Evolutionary conservation across 2,888 invertebrate species (phyloP).

Genomic region (Eristalis pertinax): DNA sequence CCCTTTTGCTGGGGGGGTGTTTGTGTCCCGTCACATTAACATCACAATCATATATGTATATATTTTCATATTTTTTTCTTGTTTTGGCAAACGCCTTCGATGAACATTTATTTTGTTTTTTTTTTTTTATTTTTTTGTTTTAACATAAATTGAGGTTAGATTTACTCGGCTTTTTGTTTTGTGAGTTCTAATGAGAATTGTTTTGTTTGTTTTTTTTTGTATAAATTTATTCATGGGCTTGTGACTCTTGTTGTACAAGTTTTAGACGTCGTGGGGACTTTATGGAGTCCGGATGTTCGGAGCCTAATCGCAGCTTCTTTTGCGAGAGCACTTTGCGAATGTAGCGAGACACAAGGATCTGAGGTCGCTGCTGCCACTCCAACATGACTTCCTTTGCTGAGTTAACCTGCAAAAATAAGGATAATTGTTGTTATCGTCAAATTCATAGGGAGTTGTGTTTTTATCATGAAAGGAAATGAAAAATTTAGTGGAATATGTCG

Average conservation of each 20-base stretch:
- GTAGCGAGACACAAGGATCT: slow-evolving; percentile 90
- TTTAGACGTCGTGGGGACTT: slow-evolving; percentile 94
- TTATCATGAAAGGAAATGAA: too few species aligned
- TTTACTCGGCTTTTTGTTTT: not conserved
- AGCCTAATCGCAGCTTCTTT: slow-evolving; percentile 87
- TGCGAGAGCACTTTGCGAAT: slow-evolving; percentile 91
- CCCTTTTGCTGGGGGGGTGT: not conserved
- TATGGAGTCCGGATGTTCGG: slow-evolving; percentile 89
- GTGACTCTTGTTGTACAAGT: slow-evolving; percentile 94
- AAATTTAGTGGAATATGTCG: too few species aligned
- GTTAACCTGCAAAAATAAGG: slow-evolving; percentile 85
- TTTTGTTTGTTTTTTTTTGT: not conserved
- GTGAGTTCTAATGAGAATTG: not conserved
- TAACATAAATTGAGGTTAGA: slow-evolving; percentile 1
- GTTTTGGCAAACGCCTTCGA: slow-evolving; percentile 64
- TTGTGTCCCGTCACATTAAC: slow-evolving; percentile 25
- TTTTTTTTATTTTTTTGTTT: slow-evolving; percentile 9
- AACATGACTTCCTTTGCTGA: slow-evolving; percentile 93
- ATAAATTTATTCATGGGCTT: slow-evolving; percentile 89
- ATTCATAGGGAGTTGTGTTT: too few species aligned
- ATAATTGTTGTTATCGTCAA: too few species aligned
- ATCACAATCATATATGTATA: slow-evolving; percentile 34
- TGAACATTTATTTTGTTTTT: slow-evolving; percentile 48
- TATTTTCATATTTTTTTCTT: not conserved
- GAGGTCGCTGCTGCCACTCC: slow-evolving; percentile 95